Percentiles rank a stretch among this genome's conserved stretches.
Evolutionary conservation across 2,888 invertebrate genomes (phyloP).

Genomic region (Conistra vaccinii): DNA sequence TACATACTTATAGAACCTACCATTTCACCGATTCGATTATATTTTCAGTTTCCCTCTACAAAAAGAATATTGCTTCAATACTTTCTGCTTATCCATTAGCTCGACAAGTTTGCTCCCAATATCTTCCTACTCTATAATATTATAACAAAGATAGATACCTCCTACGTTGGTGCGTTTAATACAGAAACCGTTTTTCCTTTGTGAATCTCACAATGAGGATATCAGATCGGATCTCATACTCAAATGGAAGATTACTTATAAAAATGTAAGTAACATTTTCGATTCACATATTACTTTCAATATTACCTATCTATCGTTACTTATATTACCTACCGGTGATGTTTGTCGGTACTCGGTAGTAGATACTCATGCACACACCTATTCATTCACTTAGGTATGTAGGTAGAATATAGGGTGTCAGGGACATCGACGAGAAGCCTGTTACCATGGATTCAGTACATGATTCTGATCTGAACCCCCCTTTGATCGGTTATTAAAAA

Average conservation of each 20-base stretch:
- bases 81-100: slow-evolving; percentile 20
- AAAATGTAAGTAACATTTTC: slow-evolving; percentile 54
- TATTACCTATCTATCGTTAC: slow-evolving; percentile 47
- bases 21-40: neutral
- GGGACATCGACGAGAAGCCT: no score
- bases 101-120: slow-evolving; percentile 21
- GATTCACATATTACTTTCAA: slow-evolving; percentile 74
- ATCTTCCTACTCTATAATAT: slow-evolving; percentile 14
- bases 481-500: no score
- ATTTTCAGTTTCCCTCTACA: neutral
- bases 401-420: neutral
- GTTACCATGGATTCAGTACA: no score
- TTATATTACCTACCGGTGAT: slow-evolving; percentile 59
- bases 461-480: no score
- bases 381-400: slow-evolving; percentile 22
- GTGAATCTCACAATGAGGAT: slow-evolving; percentile 75
- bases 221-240: slow-evolving; percentile 78
- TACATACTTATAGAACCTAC: neutral
- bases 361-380: slow-evolving; percentile 8
- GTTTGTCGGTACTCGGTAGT: slow-evolving; percentile 44
- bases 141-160: slow-evolving; percentile 11
- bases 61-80: slow-evolving; percentile 2
- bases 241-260: slow-evolving; percentile 77
- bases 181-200: slow-evolving; percentile 73
- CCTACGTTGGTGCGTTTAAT: slow-evolving; percentile 36